Percentiles rank a stretch among this genome's conserved stretches.
phyloP scores from a whole-genome alignment of 1,140 invertebrate species.

The Potamilus streckersoni region DNA sequence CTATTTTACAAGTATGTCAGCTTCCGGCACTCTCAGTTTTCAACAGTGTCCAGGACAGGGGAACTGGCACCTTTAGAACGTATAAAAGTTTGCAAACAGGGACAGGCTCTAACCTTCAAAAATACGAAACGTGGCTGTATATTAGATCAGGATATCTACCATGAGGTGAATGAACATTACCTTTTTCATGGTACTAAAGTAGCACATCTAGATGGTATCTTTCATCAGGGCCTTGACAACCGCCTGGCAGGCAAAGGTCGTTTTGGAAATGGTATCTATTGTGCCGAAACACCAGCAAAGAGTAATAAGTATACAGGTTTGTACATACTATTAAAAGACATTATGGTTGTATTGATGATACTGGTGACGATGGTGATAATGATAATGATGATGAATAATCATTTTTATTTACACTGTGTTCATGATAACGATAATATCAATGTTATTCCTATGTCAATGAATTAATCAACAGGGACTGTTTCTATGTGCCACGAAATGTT shows the following conservation, averaged over 20 bases:
- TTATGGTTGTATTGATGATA: neutral
- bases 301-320: constrained; percentile 46
- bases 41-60: neutral
- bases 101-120: neutral
- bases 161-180: constrained; percentile 45
- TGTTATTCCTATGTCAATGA: neutral
- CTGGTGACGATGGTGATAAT: neutral
- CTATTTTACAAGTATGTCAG: constrained; percentile 25
- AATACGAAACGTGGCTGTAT: neutral
- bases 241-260: constrained; percentile 22
- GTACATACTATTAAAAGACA: neutral
- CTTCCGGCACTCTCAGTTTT: constrained; percentile 10
- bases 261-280: constrained; percentile 40
- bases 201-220: constrained; percentile 15
- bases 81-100: neutral
- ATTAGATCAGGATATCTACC: constrained; percentile 1
- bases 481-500: too few relatives aligned
- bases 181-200: constrained; percentile 44
- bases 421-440: too few relatives aligned
- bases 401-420: too few relatives aligned
- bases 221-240: constrained; percentile 28
- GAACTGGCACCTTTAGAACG: neutral
- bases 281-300: constrained; percentile 43
- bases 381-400: neutral
- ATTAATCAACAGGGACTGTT: too few relatives aligned